phyloP scores from a whole-genome alignment of 2,888 invertebrate genomes.

The Hecatera dysodea region DNA sequence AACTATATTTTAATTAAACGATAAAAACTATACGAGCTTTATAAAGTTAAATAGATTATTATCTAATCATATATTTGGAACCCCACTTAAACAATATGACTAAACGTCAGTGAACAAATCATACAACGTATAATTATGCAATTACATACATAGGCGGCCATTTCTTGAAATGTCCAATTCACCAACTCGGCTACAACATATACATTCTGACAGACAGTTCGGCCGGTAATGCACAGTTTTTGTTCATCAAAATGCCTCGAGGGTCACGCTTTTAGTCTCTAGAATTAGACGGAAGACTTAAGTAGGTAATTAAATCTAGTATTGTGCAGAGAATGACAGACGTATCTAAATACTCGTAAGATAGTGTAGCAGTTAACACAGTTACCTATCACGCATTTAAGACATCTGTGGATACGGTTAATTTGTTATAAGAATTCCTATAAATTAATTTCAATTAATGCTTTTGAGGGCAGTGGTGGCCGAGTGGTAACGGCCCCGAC shows the following conservation, averaged over 20 bases:
- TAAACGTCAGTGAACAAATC: no score
- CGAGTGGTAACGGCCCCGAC: no score
- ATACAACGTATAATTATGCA: no score
- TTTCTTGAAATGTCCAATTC: background rate
- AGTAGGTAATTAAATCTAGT: slow-evolving; percentile 6
- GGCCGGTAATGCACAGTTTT: slow-evolving; percentile 49
- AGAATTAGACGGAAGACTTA: background rate
- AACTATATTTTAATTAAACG: no score
- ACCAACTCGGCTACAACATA: background rate
- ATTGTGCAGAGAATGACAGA: slow-evolving; percentile 12
- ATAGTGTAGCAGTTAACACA: background rate
- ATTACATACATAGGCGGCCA: background rate
- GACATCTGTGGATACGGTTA: slow-evolving; percentile 6
- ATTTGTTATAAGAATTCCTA: background rate
- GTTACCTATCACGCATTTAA: slow-evolving; percentile 20
- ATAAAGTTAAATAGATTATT: no score
- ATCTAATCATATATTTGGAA: no score
- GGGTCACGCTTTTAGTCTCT: slow-evolving; percentile 27
- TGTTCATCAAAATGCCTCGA: slow-evolving; percentile 19
- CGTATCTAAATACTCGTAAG: background rate
- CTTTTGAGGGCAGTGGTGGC: no score
- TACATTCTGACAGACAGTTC: slow-evolving; percentile 47
- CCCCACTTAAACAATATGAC: no score
- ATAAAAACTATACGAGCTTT: no score
- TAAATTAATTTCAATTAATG: background rate